Percentiles rank a stretch among this genome's conserved stretches.
Conservation (phyloP, 2,888 invertebrate species). For the Dilophus febrilis region DNA sequence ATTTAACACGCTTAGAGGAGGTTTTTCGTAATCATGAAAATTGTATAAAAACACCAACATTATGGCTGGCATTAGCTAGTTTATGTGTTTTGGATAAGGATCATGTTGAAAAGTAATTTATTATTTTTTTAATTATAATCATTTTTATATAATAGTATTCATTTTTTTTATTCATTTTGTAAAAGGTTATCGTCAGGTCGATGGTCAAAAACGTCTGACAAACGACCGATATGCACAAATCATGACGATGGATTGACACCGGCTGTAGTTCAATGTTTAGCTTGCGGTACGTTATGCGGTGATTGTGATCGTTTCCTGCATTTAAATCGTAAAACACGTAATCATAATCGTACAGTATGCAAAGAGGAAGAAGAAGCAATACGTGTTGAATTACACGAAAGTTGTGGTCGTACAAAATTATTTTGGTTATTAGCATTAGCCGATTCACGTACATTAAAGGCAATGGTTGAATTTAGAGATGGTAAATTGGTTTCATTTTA, state of each 20-base stretch:
- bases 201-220: conserved; percentile 45
- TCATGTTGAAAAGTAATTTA: conserved; percentile 62
- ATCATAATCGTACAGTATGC: conserved; percentile 62
- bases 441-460: conserved; percentile 83
- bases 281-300: conserved; percentile 83
- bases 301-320: conserved; percentile 95
- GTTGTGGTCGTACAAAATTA: conserved; percentile 86
- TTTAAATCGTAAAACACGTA: conserved; percentile 69
- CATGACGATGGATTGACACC: conserved; percentile 91
- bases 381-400: conserved; percentile 91
- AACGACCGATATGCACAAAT: conserved; percentile 76
- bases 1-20: conserved; percentile 66
- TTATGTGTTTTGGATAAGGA: conserved; percentile 84
- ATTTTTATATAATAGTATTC: background rate
- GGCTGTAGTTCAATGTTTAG: conserved; percentile 82
- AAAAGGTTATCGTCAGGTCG: conserved; percentile 51
- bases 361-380: conserved; percentile 94
- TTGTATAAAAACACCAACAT: conserved; percentile 65
- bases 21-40: conserved; percentile 52
- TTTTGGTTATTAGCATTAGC: conserved; percentile 90
- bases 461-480: conserved; percentile 76
- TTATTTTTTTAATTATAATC: conserved; percentile 19
- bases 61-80: conserved; percentile 87
- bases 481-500: no score
- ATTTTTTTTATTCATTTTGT: background rate